These are phyloP conservation scores for Toxostoma redivivum DNA, from an alignment of 2,113 vertebrate species.

Conservation along the genomic window DNA sequence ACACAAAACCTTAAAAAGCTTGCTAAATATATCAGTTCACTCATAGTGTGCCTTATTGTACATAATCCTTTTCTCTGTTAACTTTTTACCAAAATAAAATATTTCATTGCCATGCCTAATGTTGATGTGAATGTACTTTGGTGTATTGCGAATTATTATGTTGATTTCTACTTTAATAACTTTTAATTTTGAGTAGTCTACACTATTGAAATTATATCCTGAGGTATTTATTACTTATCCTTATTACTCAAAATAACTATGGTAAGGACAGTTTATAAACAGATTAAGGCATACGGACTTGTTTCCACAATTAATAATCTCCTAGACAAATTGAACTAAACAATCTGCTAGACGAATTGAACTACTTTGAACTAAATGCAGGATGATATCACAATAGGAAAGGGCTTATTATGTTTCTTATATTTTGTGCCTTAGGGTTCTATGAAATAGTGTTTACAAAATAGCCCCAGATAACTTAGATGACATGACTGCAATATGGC, in stretches of 20 bases:
- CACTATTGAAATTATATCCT: background rate
- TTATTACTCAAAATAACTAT: background rate
- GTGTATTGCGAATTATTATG: background rate
- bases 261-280: slow-evolving; percentile 17
- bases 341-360: background rate
- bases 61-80: background rate
- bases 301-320: background rate
- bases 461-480: background rate
- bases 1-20: background rate
- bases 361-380: background rate
- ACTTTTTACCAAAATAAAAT: background rate
- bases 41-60: background rate
- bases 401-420: background rate
- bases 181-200: background rate
- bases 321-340: background rate
- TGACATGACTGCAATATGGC: background rate
- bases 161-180: background rate
- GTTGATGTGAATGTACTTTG: background rate
- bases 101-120: background rate
- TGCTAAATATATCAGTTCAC: background rate
- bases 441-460: background rate
- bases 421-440: background rate
- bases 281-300: background rate
- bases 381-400: background rate
- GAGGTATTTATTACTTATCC: background rate